A percentile compares a stretch with the other conserved stretches of the same genome.
These are phyloP conservation scores for Trogon melanurus DNA, from an alignment of 2,113 vertebrate species.

Conservation along the genomic window DNA sequence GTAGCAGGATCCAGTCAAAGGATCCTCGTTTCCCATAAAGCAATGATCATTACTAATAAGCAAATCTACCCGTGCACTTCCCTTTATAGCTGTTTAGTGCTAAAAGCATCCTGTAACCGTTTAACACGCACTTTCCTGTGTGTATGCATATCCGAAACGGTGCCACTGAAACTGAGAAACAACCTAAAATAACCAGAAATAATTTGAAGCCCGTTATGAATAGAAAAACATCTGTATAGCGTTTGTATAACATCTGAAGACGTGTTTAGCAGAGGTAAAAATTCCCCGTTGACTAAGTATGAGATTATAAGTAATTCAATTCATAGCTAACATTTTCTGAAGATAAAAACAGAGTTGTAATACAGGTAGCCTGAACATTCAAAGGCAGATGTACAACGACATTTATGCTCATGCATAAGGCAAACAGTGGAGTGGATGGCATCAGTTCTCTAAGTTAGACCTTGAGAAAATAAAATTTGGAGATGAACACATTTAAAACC, in stretches of 20 bases:
- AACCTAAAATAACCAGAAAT: not conserved
- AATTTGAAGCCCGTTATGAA: not conserved
- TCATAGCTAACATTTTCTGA: not conserved
- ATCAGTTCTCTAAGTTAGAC: not conserved
- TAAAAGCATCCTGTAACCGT: not conserved
- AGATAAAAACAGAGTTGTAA: not conserved
- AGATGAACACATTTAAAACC: not conserved
- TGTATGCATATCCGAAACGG: not conserved
- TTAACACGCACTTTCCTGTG: not conserved
- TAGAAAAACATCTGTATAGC: not conserved
- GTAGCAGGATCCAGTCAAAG: not conserved
- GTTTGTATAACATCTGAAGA: not conserved
- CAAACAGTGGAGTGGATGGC: not conserved
- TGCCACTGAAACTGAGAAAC: not conserved
- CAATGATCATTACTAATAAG: not conserved
- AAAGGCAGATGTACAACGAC: not conserved
- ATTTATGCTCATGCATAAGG: not conserved
- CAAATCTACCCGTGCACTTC: not conserved
- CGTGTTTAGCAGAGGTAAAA: not conserved
- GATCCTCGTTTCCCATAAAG: not conserved
- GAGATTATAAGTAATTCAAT: not conserved
- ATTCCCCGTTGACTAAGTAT: not conserved
- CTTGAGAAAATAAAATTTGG: not conserved
- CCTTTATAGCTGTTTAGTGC: not conserved
- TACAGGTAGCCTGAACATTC: not conserved